Base-by-base conservation (phyloP, 2,113 vertebrate genomes). In the Leptobrachium ailaonicum region DNA sequence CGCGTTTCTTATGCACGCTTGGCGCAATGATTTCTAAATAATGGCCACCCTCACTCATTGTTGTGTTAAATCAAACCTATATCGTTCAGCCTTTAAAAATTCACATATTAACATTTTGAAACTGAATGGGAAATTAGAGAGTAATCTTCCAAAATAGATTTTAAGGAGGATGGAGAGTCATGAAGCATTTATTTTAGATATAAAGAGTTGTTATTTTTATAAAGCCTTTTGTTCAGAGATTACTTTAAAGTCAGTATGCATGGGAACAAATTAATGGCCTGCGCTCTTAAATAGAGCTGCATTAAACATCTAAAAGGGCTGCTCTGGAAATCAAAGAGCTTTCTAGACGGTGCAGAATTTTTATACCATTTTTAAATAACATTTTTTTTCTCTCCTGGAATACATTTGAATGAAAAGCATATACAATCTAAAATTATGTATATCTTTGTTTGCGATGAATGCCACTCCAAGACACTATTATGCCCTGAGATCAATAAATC, bases 401-500 rank as follows among this genome's bases (percentile, higher is more conserved):
- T 56, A 54, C 53, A 67, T 78, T 71, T 78, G 11, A 78, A 40
- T 70, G 58, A 78, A 58, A 43, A 50, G 68, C 43, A 71, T 71
- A 47, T 71, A 71, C 44, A n/a, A 50, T 71, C 68, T 20, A n/a
- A 71, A 71, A 71, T 71, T 71, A 71, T 71, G 68, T 45, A 71
- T 71, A 71, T 50, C 68, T 50, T 50, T 50, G 6, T 45, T 70
- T 7, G 2, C 14, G 50, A 71, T 71, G 44, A 71, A 71, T 71
- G 42, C 13, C 66, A 45, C 66, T 69, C 71, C 50, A 45, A 40
- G n/a, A 72, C 53, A 42, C 50, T 14, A 41, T 71, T 73, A n/a
- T 40, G 66, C 32, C 6, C 50, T 2, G 47, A 66, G 41, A 80
- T 80, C 71, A 73, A 74, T 80, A 80, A 58, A 54, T 80, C 53